phyloP scores from a whole-genome alignment of 2,797 vertebrate species.

The Poeciliopsis paucimaculata region DNA sequence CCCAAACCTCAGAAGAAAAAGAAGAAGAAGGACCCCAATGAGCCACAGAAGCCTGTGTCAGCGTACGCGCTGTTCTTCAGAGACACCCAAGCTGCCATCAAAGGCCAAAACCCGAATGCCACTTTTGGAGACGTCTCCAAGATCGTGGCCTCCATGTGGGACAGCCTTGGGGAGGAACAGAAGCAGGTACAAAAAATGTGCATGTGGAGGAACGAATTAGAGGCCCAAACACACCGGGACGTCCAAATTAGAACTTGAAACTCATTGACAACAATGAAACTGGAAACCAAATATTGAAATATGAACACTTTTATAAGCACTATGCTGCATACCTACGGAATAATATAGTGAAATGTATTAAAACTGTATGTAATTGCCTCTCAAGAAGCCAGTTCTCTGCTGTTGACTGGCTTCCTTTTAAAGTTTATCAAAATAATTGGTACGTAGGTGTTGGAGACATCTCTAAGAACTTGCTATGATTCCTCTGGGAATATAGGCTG shows the following conservation, averaged over 20 bases:
- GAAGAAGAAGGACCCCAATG: constrained; percentile 99
- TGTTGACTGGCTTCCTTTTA: not conserved
- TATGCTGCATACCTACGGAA: not conserved
- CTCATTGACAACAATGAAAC: not conserved
- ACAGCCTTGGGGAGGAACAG: constrained; percentile 96
- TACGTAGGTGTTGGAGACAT: not conserved
- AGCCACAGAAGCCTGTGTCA: constrained; percentile 97
- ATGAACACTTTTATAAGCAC: not conserved
- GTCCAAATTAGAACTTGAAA: not conserved
- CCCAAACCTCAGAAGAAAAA: constrained; percentile 99
- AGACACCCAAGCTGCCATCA: constrained; percentile 98
- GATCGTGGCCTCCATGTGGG: constrained; percentile 99
- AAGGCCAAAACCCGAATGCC: constrained; percentile 96
- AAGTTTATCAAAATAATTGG: constrained; percentile 3
- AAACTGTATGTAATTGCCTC: not conserved
- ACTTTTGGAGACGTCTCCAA: constrained; percentile 98
- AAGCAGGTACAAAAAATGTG: constrained; percentile 85
- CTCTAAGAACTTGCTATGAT: not conserved
- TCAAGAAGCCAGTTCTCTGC: not conserved
- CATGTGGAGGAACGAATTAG: not conserved
- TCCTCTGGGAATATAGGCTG: constrained; percentile 9
- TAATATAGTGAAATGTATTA: not conserved
- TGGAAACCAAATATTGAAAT: not conserved
- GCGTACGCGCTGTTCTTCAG: constrained; percentile 98
- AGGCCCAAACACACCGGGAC: not conserved